Base-by-base conservation (phyloP, 2,797 vertebrate species). In the Knipowitschia caucasica region DNA sequence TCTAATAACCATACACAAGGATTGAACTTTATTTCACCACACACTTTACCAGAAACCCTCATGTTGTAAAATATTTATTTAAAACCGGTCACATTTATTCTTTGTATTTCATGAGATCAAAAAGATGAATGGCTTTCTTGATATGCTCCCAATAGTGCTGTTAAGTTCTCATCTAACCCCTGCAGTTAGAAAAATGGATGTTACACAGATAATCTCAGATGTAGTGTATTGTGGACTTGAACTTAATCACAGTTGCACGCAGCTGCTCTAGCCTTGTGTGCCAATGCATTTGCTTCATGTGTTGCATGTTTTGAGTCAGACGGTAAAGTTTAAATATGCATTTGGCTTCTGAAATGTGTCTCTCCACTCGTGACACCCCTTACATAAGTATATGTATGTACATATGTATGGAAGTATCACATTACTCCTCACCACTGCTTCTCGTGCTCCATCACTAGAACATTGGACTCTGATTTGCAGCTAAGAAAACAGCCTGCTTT, bases 281-380 rank as follows among this genome's bases (percentile, higher is more conserved):
- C 53, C 27, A 58, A 75, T 35, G 14, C 64, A 64, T 26, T 52
- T 59, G 59, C 67, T 63, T 68, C 56, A 14, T 39, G 14, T 67
- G 68, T 63, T 17, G 18, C 56, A 50, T 54, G 50, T 86, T 75
- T 90, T 90, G 87, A 60, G 82, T 87, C 84, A 89, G 85, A 83
- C 70, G 84, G 81, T 86, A 84, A 80, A 82, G 80, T 86, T 91
- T 88, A 90, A 89, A 82, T 58, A 69, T 73, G 83, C 85, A 84
- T 87, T 77, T 42, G 59, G 67, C 65, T 66, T 64, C 50, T 59
- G 67, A 82, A 88, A 88, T 81, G 72, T 82, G 73, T 67, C 63
- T 64, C 57, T 70, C 62, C 70, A 77, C 75, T 69, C 73, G 69
- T 39, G 54, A 67, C 80, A 80, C 81, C 81, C 80, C 78, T 69